A percentile compares a stretch with the other conserved stretches of the same genome.
Conservation (phyloP, 2,797 vertebrate species). For the Aulostomus chinensis region DNA sequence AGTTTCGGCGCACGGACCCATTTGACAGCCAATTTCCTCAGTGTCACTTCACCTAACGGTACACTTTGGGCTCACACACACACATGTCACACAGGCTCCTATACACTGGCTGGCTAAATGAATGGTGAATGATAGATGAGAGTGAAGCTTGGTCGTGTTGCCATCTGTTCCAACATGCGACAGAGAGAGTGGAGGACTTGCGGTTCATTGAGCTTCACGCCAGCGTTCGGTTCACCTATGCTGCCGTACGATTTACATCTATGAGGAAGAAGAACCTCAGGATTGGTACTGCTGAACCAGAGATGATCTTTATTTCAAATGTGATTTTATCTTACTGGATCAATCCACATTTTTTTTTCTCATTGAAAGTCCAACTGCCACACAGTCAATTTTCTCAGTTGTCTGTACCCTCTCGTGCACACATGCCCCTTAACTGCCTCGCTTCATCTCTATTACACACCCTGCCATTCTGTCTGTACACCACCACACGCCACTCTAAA, state of each 20-base stretch:
- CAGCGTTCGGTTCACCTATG: conserved; percentile 50
- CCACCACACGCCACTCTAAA: conserved; percentile 26
- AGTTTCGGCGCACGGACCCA: conserved; percentile 1
- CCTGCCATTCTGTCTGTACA: conserved; percentile 47
- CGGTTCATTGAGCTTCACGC: conserved; percentile 55
- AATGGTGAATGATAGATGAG: conserved; percentile 60
- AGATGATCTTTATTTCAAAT: conserved; percentile 35
- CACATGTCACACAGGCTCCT: conserved; percentile 5
- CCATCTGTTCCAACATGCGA: conserved; percentile 63
- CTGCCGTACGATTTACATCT: conserved; percentile 21
- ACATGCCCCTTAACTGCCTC: conserved; percentile 28
- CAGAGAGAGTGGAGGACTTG: conserved; percentile 34
- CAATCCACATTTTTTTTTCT: conserved; percentile 23
- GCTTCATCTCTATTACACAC: conserved; percentile 45
- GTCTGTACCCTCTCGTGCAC: conserved; percentile 13
- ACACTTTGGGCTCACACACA: conserved; percentile 22
- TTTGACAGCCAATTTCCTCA: conserved; percentile 34
- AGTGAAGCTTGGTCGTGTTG: conserved; percentile 32
- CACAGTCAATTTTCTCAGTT: conserved; percentile 49
- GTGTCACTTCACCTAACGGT: conserved; percentile 25
- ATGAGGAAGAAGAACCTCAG: conserved; percentile 1
- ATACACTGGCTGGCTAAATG: conserved; percentile 31
- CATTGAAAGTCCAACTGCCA: conserved; percentile 39
- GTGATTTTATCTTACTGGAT: conserved; percentile 29
- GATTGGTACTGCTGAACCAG: conserved; percentile 14